Conservation (phyloP, 1,140 invertebrate species). For the Zaprionus inermis region DNA sequence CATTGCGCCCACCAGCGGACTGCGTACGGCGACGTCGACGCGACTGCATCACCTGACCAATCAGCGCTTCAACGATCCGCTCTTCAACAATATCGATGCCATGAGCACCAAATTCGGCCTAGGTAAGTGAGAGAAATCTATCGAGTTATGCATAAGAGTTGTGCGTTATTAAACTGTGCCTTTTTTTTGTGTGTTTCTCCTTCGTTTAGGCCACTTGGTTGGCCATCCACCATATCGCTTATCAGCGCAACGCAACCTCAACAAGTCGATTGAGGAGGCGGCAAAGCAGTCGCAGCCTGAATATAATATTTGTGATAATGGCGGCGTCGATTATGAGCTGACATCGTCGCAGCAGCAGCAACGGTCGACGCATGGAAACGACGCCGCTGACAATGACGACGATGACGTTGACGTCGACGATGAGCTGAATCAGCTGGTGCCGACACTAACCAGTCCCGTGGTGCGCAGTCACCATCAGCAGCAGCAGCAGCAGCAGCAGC, state of each 20-base stretch:
- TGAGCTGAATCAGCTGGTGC: conserved; percentile 68
- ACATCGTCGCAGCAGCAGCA: conserved; percentile 55
- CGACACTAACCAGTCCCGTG: conserved; percentile 71
- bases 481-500: conserved; percentile 46
- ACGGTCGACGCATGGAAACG: conserved; percentile 29
- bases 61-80: conserved; percentile 72
- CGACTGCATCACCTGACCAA: conserved; percentile 66
- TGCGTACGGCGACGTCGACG: conserved; percentile 74
- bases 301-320: conserved; percentile 79
- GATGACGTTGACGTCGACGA: conserved; percentile 68
- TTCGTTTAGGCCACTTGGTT: conserved; percentile 4
- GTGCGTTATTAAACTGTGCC: background rate
- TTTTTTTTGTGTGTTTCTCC: background rate
- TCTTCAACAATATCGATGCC: conserved; percentile 80
- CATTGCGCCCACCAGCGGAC: conserved; percentile 59
- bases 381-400: conserved; percentile 38
- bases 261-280: conserved; percentile 79
- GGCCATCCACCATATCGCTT: conserved; percentile 61
- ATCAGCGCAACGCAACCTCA: conserved; percentile 82
- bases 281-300: conserved; percentile 78
- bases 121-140: conserved; percentile 32
- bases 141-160: background rate
- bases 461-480: conserved; percentile 48
- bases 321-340: conserved; percentile 58
- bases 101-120: conserved; percentile 66